Evolutionary conservation across 1,140 invertebrate genomes (phyloP), one percentile per base, ranked within the genome.

Genomic region (silkworm (Bombyx mori)): DNA sequence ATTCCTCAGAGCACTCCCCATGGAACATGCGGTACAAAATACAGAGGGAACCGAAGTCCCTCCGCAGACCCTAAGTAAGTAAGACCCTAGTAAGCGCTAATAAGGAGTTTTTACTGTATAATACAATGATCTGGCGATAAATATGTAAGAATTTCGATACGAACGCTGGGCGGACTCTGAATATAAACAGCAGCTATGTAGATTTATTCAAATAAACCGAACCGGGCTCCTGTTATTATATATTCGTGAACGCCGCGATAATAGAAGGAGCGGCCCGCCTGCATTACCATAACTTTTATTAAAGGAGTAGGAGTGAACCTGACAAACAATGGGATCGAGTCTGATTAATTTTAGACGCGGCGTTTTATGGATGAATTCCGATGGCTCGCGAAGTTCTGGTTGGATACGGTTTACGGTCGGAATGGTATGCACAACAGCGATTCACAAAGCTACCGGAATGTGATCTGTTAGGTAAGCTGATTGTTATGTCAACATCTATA

Each of bases 251-350:
- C 79, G 78, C 78, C 75, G 73, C 82, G 81, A 86, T 86, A 82
- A 86, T 82, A 77, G 72, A 65, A 70, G 61, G 64, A 71, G 77
- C 75, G 73, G 73, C 60, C 73, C 68, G 70, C 63, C 66, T 45
- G 68, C 62, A 84, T 84, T 86, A 81, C 71, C 81, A 86, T 86
- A 86, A 86, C 77, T 86, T 86, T 84, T 83, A 83, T 83, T 84
- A 80, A 83, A 79, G 73, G 77, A 75, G 75, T 76, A 75, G 70
- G 66, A 68, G 73, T 69, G 70, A 68, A 64, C 66, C 60, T 59
- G 75, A 75, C 79, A 78, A 82, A 85, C 79, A 82, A 85, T 82
- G 66, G 74, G 62, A 56, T 48, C 58, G 46, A 51, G 56, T n/a
- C 71, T 79, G 75, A 85, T 86, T 86, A 82, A 86, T 83, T 83